Base-by-base conservation (phyloP, 2,113 vertebrate species). In the Plotosus lineatus region DNA sequence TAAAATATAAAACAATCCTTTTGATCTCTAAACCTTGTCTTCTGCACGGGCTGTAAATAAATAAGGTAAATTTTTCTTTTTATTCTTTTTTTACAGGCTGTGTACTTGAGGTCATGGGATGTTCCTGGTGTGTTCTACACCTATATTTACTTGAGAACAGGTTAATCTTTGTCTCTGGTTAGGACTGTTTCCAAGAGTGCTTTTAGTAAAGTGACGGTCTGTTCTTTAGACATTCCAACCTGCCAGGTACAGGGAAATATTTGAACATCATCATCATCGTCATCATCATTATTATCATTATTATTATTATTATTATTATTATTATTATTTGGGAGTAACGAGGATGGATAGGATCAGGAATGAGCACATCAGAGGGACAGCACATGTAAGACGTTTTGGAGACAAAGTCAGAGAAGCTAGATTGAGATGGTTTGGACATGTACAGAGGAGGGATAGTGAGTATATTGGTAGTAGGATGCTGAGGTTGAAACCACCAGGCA, bases 121-220 rank as follows among this genome's bases (percentile, higher is more conserved):
- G n/a, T 58, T 58, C 26, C 38, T 60, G 53, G 61, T 60, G 19
- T 33, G 17, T 44, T 12, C 15, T 58, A 44, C 38, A 56, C 31
- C 28, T 55, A 14, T 19, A n/a, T 71, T 26, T 9, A 51, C 21
- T 56, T 44, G 10, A 61, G 55, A 19, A 31, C 40, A 48, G 26
- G 75, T 77, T 77, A 77, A 77, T 61, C n/a, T 61, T 76, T 60
- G 15, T 76, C 33, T 56, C 3, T 75, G 33, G 17, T 51, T 51
- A 5, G 51, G 28, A 21, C 26, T 28, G 28, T 61, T 44, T 46
- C 17, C 17, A 14, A 31, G 26, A 4, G 2, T 75, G 12, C 11
- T 23, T 73, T 23, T 71, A 28, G 12, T 31, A 28, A 72, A 73
- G 31, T 75, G 31, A 68, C 63, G n/a, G 11, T 15, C 21, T 76